A percentile compares a stretch with the other conserved stretches of the same genome.
phyloP scores from a whole-genome alignment of 2,888 invertebrate genomes.

The Sisyra nigra region DNA sequence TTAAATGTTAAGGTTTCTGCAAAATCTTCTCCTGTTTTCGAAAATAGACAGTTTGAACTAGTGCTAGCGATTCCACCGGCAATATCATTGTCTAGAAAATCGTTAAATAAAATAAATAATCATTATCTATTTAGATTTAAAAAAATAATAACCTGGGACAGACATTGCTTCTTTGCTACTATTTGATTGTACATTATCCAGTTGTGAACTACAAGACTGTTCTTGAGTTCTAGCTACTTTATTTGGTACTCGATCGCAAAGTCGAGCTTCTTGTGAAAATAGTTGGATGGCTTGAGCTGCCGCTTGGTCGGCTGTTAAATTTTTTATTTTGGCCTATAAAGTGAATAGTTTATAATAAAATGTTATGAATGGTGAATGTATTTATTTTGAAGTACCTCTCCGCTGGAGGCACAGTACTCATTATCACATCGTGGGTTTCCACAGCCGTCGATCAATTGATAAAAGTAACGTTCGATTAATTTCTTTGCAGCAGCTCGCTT shows the following conservation, averaged over 20 bases:
- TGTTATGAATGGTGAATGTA: too few species aligned
- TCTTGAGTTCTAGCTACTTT: conserved; percentile 49
- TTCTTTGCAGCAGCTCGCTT: conserved; percentile 65
- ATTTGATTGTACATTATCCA: neutral
- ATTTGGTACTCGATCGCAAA: conserved; percentile 61
- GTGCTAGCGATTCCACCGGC: neutral
- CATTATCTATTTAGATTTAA: neutral
- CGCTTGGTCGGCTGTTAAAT: conserved; percentile 73
- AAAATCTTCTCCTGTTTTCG: neutral
- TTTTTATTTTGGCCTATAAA: conserved; percentile 34
- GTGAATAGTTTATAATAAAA: neutral
- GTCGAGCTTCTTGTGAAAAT: conserved; percentile 66
- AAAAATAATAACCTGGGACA: neutral
- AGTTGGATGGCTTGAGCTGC: conserved; percentile 79
- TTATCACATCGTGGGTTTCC: conserved; percentile 79
- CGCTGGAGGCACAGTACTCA: conserved; percentile 78
- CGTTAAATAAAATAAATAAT: neutral
- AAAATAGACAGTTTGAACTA: neutral
- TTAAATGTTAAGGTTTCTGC: conserved; percentile 6
- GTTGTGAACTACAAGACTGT: neutral
- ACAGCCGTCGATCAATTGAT: conserved; percentile 83
- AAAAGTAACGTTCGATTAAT: conserved; percentile 83
- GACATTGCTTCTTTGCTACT: neutral
- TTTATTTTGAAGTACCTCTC: conserved; percentile 40
- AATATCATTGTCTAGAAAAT: conserved; percentile 9